Conservation (phyloP, 2,888 invertebrate genomes). For the Ypsolopha sequella region DNA sequence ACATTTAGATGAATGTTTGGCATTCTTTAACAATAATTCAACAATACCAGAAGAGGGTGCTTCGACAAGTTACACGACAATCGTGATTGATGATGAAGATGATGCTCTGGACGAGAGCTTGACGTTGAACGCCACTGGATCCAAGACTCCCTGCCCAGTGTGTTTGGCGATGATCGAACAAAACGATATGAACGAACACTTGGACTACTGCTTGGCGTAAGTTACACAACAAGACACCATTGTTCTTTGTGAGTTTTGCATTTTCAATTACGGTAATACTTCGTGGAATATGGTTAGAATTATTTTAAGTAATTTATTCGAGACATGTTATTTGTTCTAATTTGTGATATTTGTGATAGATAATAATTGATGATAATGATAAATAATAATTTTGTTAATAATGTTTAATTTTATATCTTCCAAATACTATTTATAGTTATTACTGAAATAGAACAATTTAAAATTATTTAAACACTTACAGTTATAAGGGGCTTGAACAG, state of each 20-base stretch:
- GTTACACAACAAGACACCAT: background rate
- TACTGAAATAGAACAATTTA: constrained; percentile 10
- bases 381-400: background rate
- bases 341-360: background rate
- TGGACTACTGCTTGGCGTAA: constrained; percentile 53
- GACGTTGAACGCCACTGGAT: constrained; percentile 51
- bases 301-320: background rate
- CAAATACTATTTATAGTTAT: background rate
- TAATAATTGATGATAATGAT: background rate
- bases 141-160: constrained; percentile 71
- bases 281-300: background rate
- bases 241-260: background rate
- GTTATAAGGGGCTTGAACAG: constrained; percentile 82
- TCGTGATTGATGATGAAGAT: constrained; percentile 33
- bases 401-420: background rate
- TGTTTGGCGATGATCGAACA: constrained; percentile 67
- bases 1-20: constrained; percentile 65
- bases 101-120: constrained; percentile 42
- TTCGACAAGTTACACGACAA: constrained; percentile 25
- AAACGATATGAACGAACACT: constrained; percentile 70
- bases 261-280: no score
- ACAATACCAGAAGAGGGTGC: constrained; percentile 42
- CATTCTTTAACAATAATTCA: constrained; percentile 50
- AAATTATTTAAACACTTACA: constrained; percentile 30
- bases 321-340: background rate